These are phyloP conservation scores for Volucella zonaria DNA, from an alignment of 2,888 invertebrate genomes.

Conservation along the genomic window DNA sequence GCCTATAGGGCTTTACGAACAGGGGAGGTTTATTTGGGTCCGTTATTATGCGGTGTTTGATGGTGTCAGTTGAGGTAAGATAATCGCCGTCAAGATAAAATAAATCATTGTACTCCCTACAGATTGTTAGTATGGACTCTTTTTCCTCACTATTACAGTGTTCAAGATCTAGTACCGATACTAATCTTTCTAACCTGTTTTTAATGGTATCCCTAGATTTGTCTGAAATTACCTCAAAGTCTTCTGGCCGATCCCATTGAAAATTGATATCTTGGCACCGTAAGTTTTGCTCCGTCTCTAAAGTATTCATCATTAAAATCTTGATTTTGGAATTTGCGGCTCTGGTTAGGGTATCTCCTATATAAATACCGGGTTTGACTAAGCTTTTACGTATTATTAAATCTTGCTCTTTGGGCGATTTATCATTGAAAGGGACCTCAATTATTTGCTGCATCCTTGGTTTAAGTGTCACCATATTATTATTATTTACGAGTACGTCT, in stretches of 20 bases:
- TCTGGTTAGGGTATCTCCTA: not conserved
- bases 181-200: not conserved
- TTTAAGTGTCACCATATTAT: no score
- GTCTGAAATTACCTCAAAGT: not conserved
- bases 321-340: constrained; percentile 5
- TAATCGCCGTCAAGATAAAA: constrained; percentile 43
- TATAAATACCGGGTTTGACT: constrained; percentile 5
- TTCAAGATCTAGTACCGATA: not conserved
- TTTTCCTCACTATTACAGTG: constrained; percentile 36
- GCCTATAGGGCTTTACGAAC: constrained; percentile 1
- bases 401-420: not conserved
- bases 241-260: not conserved
- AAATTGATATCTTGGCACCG: not conserved
- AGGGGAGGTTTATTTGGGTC: no score
- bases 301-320: constrained; percentile 10
- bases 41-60: constrained; percentile 35
- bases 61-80: constrained; percentile 26
- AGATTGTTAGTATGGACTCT: constrained; percentile 25
- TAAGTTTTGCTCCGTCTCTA: not conserved
- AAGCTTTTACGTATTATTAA: not conserved
- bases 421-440: no score
- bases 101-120: constrained; percentile 41
- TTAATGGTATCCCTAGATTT: not conserved
- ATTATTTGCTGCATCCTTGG: no score
- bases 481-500: no score